Percentiles rank a stretch among this genome's conserved stretches.
phyloP scores from a whole-genome alignment of 37 sponge, comb jelly and placozoan genomes.

The Crambe crambe region DNA sequence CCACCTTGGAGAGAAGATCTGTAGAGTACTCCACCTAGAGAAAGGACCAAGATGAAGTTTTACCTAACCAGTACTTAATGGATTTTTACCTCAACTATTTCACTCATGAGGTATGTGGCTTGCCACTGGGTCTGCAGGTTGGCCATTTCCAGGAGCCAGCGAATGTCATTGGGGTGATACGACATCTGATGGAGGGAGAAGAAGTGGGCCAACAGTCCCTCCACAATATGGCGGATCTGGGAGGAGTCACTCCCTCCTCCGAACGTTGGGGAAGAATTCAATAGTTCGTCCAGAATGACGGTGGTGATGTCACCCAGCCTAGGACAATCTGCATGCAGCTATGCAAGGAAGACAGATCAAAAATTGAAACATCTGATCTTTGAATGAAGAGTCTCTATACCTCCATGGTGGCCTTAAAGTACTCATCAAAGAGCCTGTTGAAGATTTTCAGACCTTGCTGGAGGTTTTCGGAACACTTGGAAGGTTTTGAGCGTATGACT shows the following conservation, averaged over 20 bases:
- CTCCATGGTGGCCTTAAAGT: slow-evolving; percentile 44
- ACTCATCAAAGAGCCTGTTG: slow-evolving; percentile 33
- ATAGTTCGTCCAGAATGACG: slow-evolving; percentile 5
- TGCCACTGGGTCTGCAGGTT: slow-evolving; percentile 50
- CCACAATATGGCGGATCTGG: slow-evolving; percentile 18
- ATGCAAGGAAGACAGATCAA: background rate
- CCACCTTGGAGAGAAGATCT: slow-evolving; percentile 7
- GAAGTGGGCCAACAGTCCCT: slow-evolving; percentile 54
- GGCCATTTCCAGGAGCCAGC: slow-evolving; percentile 57
- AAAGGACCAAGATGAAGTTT: background rate
- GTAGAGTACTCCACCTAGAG: slow-evolving; percentile 28
- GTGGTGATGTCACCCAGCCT: slow-evolving; percentile 16
- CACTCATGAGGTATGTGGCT: slow-evolving; percentile 23
- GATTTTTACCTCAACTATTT: slow-evolving; percentile 6
- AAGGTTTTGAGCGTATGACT: slow-evolving; percentile 27
- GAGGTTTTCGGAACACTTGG: background rate
- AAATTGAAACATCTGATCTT: background rate
- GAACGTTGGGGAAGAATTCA: background rate
- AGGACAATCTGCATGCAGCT: slow-evolving; percentile 23
- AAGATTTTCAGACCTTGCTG: slow-evolving; percentile 34
- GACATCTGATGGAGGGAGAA: slow-evolving; percentile 43
- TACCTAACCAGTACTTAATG: background rate
- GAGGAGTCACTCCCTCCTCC: background rate
- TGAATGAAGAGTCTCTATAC: slow-evolving; percentile 12
- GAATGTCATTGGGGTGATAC: slow-evolving; percentile 29